These are phyloP conservation scores for Cettia cetti DNA, from an alignment of 2,113 vertebrate species.

Conservation along the genomic window DNA sequence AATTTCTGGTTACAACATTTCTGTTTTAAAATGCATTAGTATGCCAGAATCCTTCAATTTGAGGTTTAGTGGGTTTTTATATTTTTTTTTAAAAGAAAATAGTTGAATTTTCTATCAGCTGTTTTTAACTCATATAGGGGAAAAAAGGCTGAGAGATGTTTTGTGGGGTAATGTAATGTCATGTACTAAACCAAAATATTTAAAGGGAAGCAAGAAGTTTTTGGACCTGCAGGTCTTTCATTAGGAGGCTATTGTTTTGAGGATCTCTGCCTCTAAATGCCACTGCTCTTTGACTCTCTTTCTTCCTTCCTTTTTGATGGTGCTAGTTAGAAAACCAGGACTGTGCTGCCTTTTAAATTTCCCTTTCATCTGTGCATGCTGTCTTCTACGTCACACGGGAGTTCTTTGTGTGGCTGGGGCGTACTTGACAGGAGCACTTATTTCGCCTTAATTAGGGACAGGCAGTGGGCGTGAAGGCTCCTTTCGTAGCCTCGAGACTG, in stretches of 20 bases:
- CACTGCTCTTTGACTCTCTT: background rate
- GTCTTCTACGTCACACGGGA: background rate
- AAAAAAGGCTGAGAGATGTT: background rate
- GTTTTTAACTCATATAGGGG: background rate
- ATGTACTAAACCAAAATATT: background rate
- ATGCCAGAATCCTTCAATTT: background rate
- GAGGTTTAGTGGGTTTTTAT: background rate
- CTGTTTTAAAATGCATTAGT: background rate
- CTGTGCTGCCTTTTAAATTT: background rate
- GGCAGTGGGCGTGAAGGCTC: background rate
- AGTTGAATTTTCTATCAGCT: background rate
- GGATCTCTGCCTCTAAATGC: background rate
- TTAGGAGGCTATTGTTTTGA: background rate
- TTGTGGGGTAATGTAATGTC: background rate
- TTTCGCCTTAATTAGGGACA: background rate
- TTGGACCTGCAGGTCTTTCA: background rate
- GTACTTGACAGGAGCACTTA: background rate
- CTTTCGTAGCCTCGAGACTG: background rate
- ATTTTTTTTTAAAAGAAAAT: background rate
- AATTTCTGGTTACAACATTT: background rate
- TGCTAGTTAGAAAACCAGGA: background rate
- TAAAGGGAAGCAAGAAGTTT: background rate
- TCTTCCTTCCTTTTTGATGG: background rate
- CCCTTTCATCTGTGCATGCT: background rate
- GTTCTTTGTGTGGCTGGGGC: background rate